Base-by-base conservation (phyloP, 2,113 vertebrate species). In the Lepisosteus osseus region DNA sequence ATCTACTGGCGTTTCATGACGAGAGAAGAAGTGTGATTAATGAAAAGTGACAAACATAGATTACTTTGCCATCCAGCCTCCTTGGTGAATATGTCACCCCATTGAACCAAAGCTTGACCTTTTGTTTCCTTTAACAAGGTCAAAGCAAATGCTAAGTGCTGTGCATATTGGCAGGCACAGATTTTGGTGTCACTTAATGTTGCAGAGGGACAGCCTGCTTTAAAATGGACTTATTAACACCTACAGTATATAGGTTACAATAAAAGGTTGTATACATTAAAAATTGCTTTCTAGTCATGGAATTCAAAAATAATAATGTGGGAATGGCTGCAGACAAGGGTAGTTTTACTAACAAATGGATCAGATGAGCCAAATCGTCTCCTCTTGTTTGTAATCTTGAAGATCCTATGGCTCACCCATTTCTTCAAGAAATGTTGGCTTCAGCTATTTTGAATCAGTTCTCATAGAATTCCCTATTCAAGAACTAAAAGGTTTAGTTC, bases 21-120 rank as follows among this genome's bases (percentile, higher is more conserved):
- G 79, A 87, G 86, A 77, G 89, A 86, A 91, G 83, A 82, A 81
- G 80, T 85, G 88, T 92, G 90, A 93, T 95, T 94, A 94, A 94
- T 93, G 82, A 85, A 87, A 92, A 92, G 84, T 90, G 94, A 94
- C 91, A 93, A 80, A 72, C 77, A 78, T 72, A 80, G 84, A 92
- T 89, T 87, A 85, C 86, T 90, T 86, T 76, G 85, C 84, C 80
- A 72, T 81, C 82, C 72, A 73, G 81, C 83, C 78, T 86, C 87
- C 87, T 80, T 83, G 87, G 86, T 76, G 77, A 87, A 79, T 3
- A 51, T 78, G 76, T 4, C 67, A 76, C 77, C 84, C 79, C 45
- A 77, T 45, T 87, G 86, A 89, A 90, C 88, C 86, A 74, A 74
- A 79, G 77, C 79, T 71, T 88, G 89, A 89, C 86, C 87, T 90